Base-by-base conservation (phyloP, 2,797 vertebrate species). In the Chaunax sp. region DNA sequence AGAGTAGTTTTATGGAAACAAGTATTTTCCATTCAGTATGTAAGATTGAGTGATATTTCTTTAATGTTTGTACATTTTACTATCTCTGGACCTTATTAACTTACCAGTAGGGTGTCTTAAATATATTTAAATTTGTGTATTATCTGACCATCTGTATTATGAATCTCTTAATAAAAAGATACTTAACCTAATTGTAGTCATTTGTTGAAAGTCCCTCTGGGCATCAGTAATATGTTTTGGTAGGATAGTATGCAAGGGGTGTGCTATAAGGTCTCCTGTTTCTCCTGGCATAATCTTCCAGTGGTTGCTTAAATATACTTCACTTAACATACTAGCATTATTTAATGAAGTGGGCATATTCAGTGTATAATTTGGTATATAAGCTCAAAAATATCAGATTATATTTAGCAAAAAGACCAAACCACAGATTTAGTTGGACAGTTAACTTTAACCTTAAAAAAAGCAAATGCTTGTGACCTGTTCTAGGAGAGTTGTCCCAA, bases 81-180 rank as follows among this genome's bases (percentile, higher is more conserved):
- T 51, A 20, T 65, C 15, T 41, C 16, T 61, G 56, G 77, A 75
- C 64, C 58, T 60, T 5, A 26, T 15, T 53, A 28, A 65, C 37
- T 37, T 69, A n/a, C 19, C 47, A 66, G 20, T 59, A 26, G 8
- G 15, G 35, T 60, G 64, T 82, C 10, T 75, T 55, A 76, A 6
- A 1, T 10, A 35, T 64, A 68, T 41, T 44, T 45, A 47, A 28
- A 50, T 44, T 19, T 49, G 13, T 70, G 38, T 49, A 64, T 57
- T 61, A 5, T 37, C 35, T 6, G 9, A 51, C 43, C 45, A 19
- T 73, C 26, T 81, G 75, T 84, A 69, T 80, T 77, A 52, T 45
- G 0, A 57, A 28, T 70, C 67, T 81, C 58, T 72, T 41, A 90
- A 90, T 90, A 91, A 90, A 90, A 68, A 78, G 60, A 86, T n/a